phyloP scores from a whole-genome alignment of 2,888 invertebrate genomes.

The Maniola hyperantus region DNA sequence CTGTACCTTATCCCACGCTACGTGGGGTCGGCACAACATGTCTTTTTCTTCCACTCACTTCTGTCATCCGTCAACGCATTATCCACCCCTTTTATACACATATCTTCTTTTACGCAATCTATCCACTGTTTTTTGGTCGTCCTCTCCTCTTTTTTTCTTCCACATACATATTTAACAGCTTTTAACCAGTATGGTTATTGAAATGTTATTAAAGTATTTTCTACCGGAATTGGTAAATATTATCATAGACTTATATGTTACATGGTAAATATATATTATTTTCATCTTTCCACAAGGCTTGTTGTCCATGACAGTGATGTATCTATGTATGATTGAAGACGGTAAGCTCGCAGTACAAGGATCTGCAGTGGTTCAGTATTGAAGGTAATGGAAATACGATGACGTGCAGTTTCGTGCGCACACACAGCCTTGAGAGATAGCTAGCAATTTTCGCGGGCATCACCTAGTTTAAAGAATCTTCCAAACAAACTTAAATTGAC shows the following conservation, averaged over 20 bases:
- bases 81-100: too few species aligned
- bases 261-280: conserved; percentile 4
- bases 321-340: conserved; percentile 89
- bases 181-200: conserved; percentile 43
- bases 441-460: background rate
- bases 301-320: conserved; percentile 92
- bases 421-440: conserved; percentile 40
- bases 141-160: too few species aligned
- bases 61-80: too few species aligned
- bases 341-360: conserved; percentile 83
- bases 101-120: too few species aligned
- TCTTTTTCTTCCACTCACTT: too few species aligned
- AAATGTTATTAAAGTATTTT: background rate
- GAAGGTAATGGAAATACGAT: conserved; percentile 60
- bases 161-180: too few species aligned
- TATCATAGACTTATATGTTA: too few species aligned
- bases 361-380: conserved; percentile 62
- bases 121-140: too few species aligned
- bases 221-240: background rate
- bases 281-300: conserved; percentile 84
- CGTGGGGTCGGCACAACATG: too few species aligned
- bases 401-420: conserved; percentile 55
- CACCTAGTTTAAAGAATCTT: too few species aligned
- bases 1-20: too few species aligned
- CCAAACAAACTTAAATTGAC: too few species aligned